Evolutionary conservation across 2,113 vertebrate species (phyloP).

Genomic region (Phrynosoma platyrhinos): DNA sequence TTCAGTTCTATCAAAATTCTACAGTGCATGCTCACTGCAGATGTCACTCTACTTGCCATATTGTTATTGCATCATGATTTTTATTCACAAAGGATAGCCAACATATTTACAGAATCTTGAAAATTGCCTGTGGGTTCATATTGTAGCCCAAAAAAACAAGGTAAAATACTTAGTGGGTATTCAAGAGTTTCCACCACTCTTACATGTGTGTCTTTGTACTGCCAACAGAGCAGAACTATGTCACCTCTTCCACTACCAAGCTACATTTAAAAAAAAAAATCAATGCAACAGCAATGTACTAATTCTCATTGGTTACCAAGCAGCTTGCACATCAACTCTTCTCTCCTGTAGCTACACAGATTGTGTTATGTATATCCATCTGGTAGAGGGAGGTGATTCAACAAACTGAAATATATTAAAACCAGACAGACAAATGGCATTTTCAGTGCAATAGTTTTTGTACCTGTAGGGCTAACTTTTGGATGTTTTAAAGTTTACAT

Average conservation of each 20-base stretch:
- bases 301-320: not conserved
- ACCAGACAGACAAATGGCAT: not conserved
- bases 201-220: not conserved
- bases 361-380: not conserved
- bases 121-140: not conserved
- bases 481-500: not conserved
- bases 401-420: conserved; percentile 4
- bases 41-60: not conserved
- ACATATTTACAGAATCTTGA: not conserved
- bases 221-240: not conserved
- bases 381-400: not conserved
- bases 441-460: conserved; percentile 21
- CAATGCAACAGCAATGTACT: not conserved
- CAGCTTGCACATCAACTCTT: not conserved
- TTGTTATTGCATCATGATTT: not conserved
- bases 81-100: not conserved
- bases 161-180: not conserved
- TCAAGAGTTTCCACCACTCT: not conserved
- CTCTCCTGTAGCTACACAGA: accelerated
- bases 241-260: too few relatives aligned
- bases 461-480: not conserved
- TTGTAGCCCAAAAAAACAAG: not conserved
- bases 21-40: too few relatives aligned
- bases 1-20: too few relatives aligned
- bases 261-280: not conserved